Evolutionary conservation across 1,140 invertebrate species (phyloP).

Genomic region (Samia ricini): DNA sequence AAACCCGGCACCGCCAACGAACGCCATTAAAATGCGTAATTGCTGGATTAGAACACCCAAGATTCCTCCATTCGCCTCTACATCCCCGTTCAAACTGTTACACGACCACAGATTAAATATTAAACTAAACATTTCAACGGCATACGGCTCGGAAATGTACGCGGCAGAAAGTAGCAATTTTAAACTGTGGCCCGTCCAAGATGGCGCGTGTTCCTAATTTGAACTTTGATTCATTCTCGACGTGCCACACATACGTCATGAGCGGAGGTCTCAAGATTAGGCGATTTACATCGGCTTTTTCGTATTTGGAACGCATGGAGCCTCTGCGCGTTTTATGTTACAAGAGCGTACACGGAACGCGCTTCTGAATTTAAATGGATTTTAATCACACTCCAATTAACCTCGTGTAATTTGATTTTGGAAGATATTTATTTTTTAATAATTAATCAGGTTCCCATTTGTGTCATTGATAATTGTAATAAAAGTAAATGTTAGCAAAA

Average conservation of each 20-base stretch:
- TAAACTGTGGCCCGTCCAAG: constrained; percentile 48
- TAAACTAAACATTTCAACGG: neutral
- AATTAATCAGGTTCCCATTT: constrained; percentile 11
- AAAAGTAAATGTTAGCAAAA: no score
- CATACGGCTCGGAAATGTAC: neutral
- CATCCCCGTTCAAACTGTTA: constrained; percentile 38
- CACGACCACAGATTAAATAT: constrained; percentile 26
- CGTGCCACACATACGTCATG: constrained; percentile 69
- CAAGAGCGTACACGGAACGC: constrained; percentile 29
- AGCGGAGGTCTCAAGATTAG: constrained; percentile 70
- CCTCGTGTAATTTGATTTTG: constrained; percentile 44
- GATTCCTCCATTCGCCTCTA: constrained; percentile 65
- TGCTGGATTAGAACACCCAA: constrained; percentile 73
- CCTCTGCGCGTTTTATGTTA: constrained; percentile 58
- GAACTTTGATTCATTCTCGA: constrained; percentile 45
- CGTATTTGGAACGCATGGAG: constrained; percentile 51
- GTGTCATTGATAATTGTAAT: no score
- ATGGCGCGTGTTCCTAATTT: constrained; percentile 46
- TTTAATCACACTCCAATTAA: constrained; percentile 26
- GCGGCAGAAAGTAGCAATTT: neutral
- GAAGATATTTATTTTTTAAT: constrained; percentile 38
- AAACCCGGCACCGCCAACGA: constrained; percentile 56
- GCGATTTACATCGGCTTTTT: constrained; percentile 70
- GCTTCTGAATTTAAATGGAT: constrained; percentile 59
- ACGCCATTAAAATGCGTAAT: constrained; percentile 76